phyloP scores from a whole-genome alignment of 2,888 invertebrate genomes.

The Crematogaster levior region DNA sequence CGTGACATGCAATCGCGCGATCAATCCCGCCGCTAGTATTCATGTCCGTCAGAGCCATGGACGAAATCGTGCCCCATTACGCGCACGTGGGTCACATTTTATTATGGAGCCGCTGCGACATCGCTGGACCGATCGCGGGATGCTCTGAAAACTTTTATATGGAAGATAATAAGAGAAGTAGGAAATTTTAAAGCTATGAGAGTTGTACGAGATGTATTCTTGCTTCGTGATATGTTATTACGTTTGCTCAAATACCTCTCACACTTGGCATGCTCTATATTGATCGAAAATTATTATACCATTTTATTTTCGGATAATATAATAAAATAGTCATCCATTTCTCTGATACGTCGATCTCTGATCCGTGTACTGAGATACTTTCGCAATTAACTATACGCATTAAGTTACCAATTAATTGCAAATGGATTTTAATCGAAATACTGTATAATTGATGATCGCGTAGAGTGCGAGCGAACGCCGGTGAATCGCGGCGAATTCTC shows the following conservation, averaged over 20 bases:
- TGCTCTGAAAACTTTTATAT: background rate
- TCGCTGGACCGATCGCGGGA: conserved; percentile 12
- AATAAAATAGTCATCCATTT: conserved; percentile 6
- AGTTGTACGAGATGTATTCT: background rate
- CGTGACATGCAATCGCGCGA: conserved; percentile 77
- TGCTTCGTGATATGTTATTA: too few species aligned
- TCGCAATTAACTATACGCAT: conserved; percentile 30
- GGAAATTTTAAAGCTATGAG: background rate
- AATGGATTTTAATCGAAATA: conserved; percentile 12
- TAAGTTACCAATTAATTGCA: conserved; percentile 43
- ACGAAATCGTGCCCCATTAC: conserved; percentile 70
- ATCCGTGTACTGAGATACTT: background rate
- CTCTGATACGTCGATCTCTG: background rate
- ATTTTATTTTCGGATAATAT: background rate
- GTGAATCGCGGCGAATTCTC: background rate
- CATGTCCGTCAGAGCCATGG: conserved; percentile 65
- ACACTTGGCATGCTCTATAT: background rate
- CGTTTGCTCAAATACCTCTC: background rate
- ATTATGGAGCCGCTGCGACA: conserved; percentile 26
- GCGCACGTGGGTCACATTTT: conserved; percentile 68
- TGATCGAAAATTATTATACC: background rate
- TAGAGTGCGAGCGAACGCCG: background rate
- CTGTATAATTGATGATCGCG: conserved; percentile 8
- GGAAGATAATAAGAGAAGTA: background rate
- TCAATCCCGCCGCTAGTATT: conserved; percentile 76